Conservation (phyloP, 2,113 vertebrate species). For the Cynoglossus semilaevis region DNA sequence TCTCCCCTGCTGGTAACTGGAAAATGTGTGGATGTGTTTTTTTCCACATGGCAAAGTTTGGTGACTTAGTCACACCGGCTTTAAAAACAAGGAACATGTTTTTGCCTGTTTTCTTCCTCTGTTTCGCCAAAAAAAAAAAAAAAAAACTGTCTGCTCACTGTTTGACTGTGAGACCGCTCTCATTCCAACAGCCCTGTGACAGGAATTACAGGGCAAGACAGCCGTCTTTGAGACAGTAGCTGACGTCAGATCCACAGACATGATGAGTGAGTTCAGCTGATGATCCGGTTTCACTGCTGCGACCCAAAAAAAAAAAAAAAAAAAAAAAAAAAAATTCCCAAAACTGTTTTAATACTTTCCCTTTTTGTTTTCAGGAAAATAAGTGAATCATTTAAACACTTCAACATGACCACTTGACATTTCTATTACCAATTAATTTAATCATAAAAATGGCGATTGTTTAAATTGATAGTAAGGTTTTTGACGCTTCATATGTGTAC, state of each 20-base stretch:
- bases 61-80: constrained; percentile 33
- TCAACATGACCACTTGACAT: too few species aligned
- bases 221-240: background rate
- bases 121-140: background rate
- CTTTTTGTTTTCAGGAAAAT: too few species aligned
- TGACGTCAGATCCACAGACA: too few species aligned
- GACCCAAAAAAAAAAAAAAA: too few species aligned
- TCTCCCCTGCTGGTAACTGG: constrained; percentile 32
- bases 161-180: constrained; percentile 7
- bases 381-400: too few species aligned
- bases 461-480: too few species aligned
- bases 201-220: constrained; percentile 13
- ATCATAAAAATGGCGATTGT: too few species aligned
- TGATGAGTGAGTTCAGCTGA: constrained; percentile 18
- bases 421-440: too few species aligned
- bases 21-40: constrained; percentile 31
- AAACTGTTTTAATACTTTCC: too few species aligned
- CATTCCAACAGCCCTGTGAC: constrained; percentile 14
- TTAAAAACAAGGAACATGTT: constrained; percentile 35
- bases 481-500: too few species aligned
- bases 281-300: too few species aligned
- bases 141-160: constrained; percentile 15
- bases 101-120: constrained; percentile 26
- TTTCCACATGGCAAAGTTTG: constrained; percentile 34
- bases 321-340: too few species aligned